These are phyloP conservation scores for Siniperca undulata DNA, from an alignment of 2,797 vertebrate genomes.

Conservation along the genomic window DNA sequence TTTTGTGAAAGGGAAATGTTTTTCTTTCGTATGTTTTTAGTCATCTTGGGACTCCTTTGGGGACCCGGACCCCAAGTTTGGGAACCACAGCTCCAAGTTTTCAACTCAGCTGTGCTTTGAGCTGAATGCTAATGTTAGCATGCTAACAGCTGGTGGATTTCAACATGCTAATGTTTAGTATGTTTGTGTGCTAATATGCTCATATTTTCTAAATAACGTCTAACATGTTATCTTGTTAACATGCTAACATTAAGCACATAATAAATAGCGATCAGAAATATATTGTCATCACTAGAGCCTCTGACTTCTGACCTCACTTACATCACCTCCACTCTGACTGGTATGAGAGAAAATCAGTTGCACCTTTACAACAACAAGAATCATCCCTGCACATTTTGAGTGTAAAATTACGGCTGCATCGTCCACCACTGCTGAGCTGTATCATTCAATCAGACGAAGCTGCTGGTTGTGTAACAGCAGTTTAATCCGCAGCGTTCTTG, in stretches of 20 bases:
- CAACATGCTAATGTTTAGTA: neutral
- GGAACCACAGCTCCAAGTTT: neutral
- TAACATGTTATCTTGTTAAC: neutral
- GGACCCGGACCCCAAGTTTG: neutral
- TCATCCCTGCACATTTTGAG: slow-evolving; percentile 4
- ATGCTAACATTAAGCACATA: neutral
- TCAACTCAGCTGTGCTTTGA: too few species aligned
- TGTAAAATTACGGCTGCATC: neutral
- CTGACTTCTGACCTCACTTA: neutral
- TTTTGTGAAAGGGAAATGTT: neutral
- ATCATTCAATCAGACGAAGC: slow-evolving; percentile 34
- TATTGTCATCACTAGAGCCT: neutral
- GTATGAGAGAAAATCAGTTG: neutral
- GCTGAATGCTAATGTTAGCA: too few species aligned
- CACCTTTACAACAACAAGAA: neutral
- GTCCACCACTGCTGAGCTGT: neutral
- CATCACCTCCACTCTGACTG: neutral
- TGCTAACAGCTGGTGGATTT: neutral
- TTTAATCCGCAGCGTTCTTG: slow-evolving; percentile 44
- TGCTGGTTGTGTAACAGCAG: slow-evolving; percentile 18
- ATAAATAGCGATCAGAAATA: neutral
- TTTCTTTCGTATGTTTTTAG: neutral
- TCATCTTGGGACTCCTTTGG: neutral
- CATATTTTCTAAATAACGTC: too few species aligned
- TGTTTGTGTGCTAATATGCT: too few species aligned